Evolutionary conservation across 2,113 vertebrate genomes (phyloP).

Genomic region (Drymodes brunneopygia): DNA sequence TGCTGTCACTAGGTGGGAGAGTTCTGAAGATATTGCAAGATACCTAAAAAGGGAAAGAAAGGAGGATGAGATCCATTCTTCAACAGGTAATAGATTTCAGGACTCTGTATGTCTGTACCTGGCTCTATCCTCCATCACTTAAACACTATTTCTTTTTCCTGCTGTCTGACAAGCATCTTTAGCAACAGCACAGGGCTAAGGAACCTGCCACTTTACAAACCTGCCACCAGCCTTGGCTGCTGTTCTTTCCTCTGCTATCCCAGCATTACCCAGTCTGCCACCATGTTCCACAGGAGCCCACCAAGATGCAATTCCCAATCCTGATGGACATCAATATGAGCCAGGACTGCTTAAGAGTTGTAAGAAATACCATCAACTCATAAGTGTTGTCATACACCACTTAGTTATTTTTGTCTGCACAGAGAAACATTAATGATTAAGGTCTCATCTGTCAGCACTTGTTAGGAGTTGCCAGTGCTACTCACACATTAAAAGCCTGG

Average conservation of each 20-base stretch:
- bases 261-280: background rate
- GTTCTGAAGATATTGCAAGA: slow-evolving; percentile 99
- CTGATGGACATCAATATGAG: background rate
- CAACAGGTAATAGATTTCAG: background rate
- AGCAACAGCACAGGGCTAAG: background rate
- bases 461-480: background rate
- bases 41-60: slow-evolving; percentile 74
- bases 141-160: background rate
- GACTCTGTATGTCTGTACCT: background rate
- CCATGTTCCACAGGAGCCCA: background rate
- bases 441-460: background rate
- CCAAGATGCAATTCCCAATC: background rate
- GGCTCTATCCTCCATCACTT: background rate
- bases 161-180: background rate
- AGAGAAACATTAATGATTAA: background rate
- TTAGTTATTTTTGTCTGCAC: background rate
- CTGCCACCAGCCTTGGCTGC: background rate
- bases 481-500: background rate
- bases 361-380: background rate
- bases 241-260: background rate
- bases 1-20: slow-evolving; percentile 98
- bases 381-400: background rate
- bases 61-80: background rate
- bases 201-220: background rate
- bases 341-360: background rate